Conservation (phyloP, 2,888 invertebrate genomes). For the Tinea semifulvella region DNA sequence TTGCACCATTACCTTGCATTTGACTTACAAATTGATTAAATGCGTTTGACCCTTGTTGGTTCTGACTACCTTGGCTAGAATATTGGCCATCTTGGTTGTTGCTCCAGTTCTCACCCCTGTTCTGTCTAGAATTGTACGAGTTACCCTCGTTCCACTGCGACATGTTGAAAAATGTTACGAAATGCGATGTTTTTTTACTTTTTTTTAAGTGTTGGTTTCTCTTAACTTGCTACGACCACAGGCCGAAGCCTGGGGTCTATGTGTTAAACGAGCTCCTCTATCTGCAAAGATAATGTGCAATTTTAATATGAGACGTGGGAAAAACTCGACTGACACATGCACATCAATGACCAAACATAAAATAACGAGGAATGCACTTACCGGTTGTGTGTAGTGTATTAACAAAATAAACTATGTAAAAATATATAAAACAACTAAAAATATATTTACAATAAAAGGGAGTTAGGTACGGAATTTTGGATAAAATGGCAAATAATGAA, state of each 20-base stretch:
- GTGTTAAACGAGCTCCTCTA: neutral
- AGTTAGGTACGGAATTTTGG: too few relatives aligned
- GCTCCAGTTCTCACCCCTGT: conserved; percentile 43
- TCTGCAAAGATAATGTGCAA: conserved; percentile 1
- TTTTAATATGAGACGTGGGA: too few relatives aligned
- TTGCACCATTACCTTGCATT: conserved; percentile 38
- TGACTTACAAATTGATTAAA: conserved; percentile 54
- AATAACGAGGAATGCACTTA: neutral
- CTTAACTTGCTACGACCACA: conserved; percentile 31
- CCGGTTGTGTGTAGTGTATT: neutral
- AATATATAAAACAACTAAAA: too few relatives aligned
- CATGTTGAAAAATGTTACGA: conserved; percentile 29
- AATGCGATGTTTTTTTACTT: conserved; percentile 20
- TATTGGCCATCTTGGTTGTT: conserved; percentile 42
- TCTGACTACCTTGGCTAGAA: conserved; percentile 34
- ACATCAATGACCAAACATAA: neutral
- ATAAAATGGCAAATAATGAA: too few relatives aligned
- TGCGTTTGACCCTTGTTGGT: conserved; percentile 37
- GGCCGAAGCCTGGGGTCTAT: conserved; percentile 51
- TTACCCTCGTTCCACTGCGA: conserved; percentile 59
- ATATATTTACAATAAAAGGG: too few relatives aligned
- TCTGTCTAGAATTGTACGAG: conserved; percentile 42
- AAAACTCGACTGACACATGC: conserved; percentile 1
- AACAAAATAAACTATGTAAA: neutral
- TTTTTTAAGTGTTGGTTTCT: conserved; percentile 20